Conservation (phyloP, 2,888 invertebrate genomes). For the Nomada hirtipes region DNA sequence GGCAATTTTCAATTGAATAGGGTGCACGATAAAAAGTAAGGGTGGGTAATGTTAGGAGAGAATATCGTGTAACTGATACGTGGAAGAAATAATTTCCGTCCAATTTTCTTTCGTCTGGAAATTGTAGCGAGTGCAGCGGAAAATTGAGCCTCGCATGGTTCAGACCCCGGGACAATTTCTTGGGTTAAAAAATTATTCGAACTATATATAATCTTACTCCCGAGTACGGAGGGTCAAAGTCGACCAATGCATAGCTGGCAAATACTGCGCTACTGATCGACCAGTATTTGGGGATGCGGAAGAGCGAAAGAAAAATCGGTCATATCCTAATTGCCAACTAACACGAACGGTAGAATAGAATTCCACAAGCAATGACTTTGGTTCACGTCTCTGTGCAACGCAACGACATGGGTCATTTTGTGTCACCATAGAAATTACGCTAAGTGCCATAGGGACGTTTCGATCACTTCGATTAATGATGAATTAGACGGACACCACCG, state of each 20-base stretch:
- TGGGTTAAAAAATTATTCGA: too few species aligned
- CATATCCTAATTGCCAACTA: conserved; percentile 29
- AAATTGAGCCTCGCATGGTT: neutral
- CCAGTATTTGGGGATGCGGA: conserved; percentile 37
- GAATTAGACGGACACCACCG: conserved; percentile 1
- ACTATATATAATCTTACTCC: too few species aligned
- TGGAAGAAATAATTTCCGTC: conserved; percentile 2
- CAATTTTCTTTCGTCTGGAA: conserved; percentile 4
- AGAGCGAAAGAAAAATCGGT: conserved; percentile 19
- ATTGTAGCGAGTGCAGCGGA: neutral
- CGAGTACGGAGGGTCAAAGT: too few species aligned
- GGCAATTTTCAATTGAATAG: conserved; percentile 20
- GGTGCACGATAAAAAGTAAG: neutral
- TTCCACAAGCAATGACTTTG: conserved; percentile 9
- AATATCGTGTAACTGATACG: conserved; percentile 49
- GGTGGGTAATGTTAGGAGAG: conserved; percentile 26
- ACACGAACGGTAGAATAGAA: too few species aligned
- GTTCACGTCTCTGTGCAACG: conserved; percentile 22
- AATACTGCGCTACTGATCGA: neutral
- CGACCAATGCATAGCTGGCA: too few species aligned
- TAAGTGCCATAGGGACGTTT: neutral
- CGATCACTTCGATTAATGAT: conserved; percentile 11
- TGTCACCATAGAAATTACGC: conserved; percentile 19
- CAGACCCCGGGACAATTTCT: neutral
- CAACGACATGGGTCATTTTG: conserved; percentile 13